A percentile compares a stretch with the other conserved stretches of the same genome.
Evolutionary conservation across 2,113 vertebrate genomes (phyloP).

Genomic region (Vidua macroura): DNA sequence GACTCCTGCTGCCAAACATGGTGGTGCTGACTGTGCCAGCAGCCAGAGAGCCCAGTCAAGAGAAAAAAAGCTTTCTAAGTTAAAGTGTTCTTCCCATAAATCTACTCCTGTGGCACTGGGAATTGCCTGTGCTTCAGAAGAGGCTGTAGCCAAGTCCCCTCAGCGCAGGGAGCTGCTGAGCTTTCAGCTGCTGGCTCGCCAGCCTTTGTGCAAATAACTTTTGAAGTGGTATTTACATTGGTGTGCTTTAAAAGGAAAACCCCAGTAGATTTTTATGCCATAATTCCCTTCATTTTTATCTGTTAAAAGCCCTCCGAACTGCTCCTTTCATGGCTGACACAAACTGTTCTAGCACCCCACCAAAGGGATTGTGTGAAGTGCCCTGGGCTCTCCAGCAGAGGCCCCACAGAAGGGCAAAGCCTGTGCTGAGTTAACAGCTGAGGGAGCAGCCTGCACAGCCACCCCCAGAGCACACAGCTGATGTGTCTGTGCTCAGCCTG

Average conservation of each 20-base stretch:
- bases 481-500: rapidly evolving
- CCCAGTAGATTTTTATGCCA: neutral
- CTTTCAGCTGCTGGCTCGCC: neutral
- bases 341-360: neutral
- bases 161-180: neutral
- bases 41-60: neutral
- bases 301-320: neutral
- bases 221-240: neutral
- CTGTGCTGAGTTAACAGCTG: neutral
- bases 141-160: neutral
- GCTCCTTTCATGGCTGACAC: neutral
- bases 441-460: neutral
- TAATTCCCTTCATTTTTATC: neutral
- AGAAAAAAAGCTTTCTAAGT: neutral
- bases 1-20: neutral
- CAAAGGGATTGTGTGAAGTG: neutral
- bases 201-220: neutral
- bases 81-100: neutral
- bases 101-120: neutral
- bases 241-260: neutral
- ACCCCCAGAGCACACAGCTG: neutral
- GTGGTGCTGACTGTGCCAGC: neutral
- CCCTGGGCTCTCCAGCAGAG: neutral
- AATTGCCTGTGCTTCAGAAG: neutral
- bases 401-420: neutral